Base-by-base conservation (phyloP, 1,140 invertebrate genomes). In the Chelonus insularis region DNA sequence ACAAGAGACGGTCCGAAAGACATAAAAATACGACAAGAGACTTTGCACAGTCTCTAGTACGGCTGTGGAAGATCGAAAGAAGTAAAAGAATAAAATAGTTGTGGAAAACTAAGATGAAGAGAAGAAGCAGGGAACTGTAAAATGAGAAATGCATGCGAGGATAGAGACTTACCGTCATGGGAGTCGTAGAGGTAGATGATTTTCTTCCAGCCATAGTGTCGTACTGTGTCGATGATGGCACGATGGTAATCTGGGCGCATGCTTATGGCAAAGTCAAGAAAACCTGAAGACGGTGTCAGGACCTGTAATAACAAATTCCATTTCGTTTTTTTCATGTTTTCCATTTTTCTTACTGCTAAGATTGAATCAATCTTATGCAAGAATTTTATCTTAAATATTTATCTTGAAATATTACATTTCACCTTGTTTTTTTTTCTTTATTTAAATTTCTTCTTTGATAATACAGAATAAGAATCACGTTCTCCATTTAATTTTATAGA, bases 141-240 rank as follows among this genome's bases (percentile, higher is more conserved):
- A 73, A 77, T 73, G 71, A 75, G 71, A 76, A 73, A 77, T 77
- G 72, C 68, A 75, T 70, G 63, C 48, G 55, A 64, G 66, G 25
- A 60, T 64, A 60, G 47, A 48, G 66, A 88, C 90, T 90, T 84
- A 96, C 95, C 95, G 79, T 96, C 94, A 75, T 96, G 92, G 4
- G 94, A 95, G 81, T 96, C 93, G 77, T 97, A 97, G 59, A 98
- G 85, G 82, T 96, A 98, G 74, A 96, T 93, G 70, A 98, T 92
- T 74, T 91, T 91, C 66, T 88, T 88, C 95, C 95, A 98, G 43
- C 89, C 88, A 76, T 97, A 97, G 78, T 93, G 90, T 63, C 88
- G 84, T 65, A 97, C 94, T 18, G 94, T 92, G 82, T 97, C 95
- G 66, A 97, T 90, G 71, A 98, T 91, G 36, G 95, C 95, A 69